Evolutionary conservation across 2,888 invertebrate genomes (phyloP).

Genomic region (Synanthedon andrenaeformis): DNA sequence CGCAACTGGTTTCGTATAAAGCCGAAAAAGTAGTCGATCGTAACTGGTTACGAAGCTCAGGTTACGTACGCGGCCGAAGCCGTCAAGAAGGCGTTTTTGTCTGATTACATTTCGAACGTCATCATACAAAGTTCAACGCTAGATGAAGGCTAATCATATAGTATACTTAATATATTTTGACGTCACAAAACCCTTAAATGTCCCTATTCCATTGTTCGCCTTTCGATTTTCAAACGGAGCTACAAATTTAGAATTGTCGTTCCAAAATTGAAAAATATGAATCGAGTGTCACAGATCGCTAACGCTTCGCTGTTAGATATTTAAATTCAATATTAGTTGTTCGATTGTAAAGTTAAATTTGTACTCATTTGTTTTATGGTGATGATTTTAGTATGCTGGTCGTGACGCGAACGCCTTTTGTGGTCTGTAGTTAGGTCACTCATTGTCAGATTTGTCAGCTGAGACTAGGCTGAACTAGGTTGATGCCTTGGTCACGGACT

Average conservation of each 20-base stretch:
- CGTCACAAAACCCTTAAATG: background rate
- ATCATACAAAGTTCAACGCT: too few species aligned
- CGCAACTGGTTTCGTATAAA: too few species aligned
- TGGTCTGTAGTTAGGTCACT: constrained; percentile 11
- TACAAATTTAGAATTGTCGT: background rate
- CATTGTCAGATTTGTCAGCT: constrained; percentile 21
- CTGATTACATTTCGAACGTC: too few species aligned
- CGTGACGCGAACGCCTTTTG: constrained; percentile 8
- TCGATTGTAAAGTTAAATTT: constrained; percentile 1
- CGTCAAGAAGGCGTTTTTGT: too few species aligned
- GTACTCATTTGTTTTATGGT: background rate
- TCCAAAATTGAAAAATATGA: background rate
- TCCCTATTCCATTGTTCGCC: background rate
- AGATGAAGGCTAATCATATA: too few species aligned
- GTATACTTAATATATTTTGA: background rate
- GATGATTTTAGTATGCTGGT: constrained; percentile 8
- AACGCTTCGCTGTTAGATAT: background rate
- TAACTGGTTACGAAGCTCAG: too few species aligned
- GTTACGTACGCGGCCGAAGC: too few species aligned
- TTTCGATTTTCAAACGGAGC: background rate
- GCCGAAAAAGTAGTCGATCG: too few species aligned
- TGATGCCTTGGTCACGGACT: constrained; percentile 7
- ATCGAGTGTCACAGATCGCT: background rate
- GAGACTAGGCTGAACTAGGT: constrained; percentile 5
- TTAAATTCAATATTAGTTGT: background rate